These are phyloP conservation scores for Sepiola atlantica DNA, from an alignment of 2,888 invertebrate species.

Conservation along the genomic window DNA sequence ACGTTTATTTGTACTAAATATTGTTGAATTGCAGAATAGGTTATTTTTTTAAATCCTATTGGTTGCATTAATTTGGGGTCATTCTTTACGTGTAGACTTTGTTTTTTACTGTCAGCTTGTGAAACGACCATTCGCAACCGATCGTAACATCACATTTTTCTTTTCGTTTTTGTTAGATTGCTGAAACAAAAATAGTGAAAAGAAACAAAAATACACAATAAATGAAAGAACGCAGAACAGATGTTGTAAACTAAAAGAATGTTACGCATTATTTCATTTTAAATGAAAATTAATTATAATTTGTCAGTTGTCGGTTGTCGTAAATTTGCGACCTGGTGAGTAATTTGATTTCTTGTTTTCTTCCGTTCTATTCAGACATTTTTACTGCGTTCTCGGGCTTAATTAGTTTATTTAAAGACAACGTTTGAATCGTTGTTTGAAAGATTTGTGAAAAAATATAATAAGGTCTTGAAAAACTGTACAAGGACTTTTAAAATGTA, in stretches of 20 bases:
- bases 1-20: too few relatives aligned
- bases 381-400: neutral
- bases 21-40: too few relatives aligned
- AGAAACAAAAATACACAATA: neutral
- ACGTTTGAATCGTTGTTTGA: neutral
- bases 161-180: neutral
- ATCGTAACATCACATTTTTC: neutral
- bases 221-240: neutral
- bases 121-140: neutral
- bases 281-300: neutral
- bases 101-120: neutral
- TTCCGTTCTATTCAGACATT: neutral
- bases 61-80: too few relatives aligned
- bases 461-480: neutral
- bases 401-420: neutral
- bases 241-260: neutral
- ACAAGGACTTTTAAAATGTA: too few relatives aligned
- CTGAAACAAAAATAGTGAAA: neutral
- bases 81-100: too few relatives aligned
- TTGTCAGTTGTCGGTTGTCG: neutral
- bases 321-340: neutral
- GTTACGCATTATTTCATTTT: neutral
- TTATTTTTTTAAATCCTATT: too few relatives aligned
- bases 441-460: neutral
- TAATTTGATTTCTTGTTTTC: neutral